Conservation (phyloP, 1,140 invertebrate genomes). For the Polypedilum pembai region DNA sequence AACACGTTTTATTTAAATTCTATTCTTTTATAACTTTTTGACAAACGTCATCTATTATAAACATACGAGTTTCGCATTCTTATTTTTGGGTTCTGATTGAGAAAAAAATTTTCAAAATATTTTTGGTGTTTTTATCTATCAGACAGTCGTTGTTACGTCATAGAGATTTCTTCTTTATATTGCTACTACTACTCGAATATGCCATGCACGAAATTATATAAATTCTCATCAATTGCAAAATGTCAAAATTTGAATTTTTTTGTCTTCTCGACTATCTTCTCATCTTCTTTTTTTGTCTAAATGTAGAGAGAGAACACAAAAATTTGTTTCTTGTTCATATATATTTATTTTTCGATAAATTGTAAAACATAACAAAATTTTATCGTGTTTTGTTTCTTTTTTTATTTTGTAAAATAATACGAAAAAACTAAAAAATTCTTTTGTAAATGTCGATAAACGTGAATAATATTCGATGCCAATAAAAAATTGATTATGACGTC, state of each 20-base stretch:
- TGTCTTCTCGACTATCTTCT: neutral
- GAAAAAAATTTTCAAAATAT: neutral
- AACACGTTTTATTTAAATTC: neutral
- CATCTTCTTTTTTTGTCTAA: neutral
- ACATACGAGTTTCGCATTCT: neutral
- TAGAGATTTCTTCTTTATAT: neutral
- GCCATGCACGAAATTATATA: neutral
- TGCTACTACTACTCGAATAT: neutral
- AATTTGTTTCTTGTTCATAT: too few relatives aligned
- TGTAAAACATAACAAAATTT: too few relatives aligned
- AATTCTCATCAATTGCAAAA: slow-evolving; percentile 10
- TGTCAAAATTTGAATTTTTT: slow-evolving; percentile 27
- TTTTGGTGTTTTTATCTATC: neutral
- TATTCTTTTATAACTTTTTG: neutral
- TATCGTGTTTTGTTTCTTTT: too few relatives aligned
- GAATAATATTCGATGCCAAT: neutral
- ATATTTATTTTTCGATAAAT: too few relatives aligned
- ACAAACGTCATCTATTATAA: neutral
- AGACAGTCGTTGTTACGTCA: neutral
- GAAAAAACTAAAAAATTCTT: too few relatives aligned
- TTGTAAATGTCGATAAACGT: too few relatives aligned
- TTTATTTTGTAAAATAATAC: too few relatives aligned
- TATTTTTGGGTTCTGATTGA: neutral
- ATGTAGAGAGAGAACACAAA: too few relatives aligned
- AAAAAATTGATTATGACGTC: neutral